These are phyloP conservation scores for Diorhabda carinulata DNA, from an alignment of 1,140 invertebrate species.

Conservation along the genomic window DNA sequence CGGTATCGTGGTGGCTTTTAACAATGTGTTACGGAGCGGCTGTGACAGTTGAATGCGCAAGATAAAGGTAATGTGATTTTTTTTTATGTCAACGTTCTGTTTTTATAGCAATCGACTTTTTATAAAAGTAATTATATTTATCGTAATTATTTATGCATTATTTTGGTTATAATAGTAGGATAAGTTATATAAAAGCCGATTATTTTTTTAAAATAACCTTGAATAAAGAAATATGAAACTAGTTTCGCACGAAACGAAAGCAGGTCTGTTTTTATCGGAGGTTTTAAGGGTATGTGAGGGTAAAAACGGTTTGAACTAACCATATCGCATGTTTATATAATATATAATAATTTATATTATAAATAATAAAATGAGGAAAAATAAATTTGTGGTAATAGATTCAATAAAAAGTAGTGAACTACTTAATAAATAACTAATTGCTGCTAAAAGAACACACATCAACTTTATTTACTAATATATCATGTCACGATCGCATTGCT, in stretches of 20 bases:
- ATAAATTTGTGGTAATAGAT: too few species aligned
- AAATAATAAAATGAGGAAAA: too few species aligned
- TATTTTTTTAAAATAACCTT: background rate
- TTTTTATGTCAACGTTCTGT: conserved; percentile 36
- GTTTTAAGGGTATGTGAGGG: too few species aligned
- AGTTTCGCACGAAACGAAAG: background rate
- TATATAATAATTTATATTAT: too few species aligned
- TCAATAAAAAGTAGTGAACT: background rate
- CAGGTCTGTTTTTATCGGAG: background rate
- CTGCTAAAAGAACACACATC: conserved; percentile 22
- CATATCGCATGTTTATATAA: too few species aligned
- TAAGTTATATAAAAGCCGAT: background rate
- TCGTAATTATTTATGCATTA: background rate
- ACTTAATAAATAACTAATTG: conserved; percentile 29
- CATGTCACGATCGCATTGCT: conserved; percentile 28
- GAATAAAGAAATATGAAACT: background rate
- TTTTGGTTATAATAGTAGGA: background rate
- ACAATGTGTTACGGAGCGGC: conserved; percentile 34
- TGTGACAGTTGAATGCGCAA: conserved; percentile 43
- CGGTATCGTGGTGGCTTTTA: conserved; percentile 36
- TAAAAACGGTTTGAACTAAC: too few species aligned
- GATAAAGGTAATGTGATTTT: conserved; percentile 43
- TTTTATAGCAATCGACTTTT: conserved; percentile 6
- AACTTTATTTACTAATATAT: conserved; percentile 32
- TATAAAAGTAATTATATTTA: background rate